Evolutionary conservation across 1,140 invertebrate genomes (phyloP).

Genomic region (Eufriesea mexicana): DNA sequence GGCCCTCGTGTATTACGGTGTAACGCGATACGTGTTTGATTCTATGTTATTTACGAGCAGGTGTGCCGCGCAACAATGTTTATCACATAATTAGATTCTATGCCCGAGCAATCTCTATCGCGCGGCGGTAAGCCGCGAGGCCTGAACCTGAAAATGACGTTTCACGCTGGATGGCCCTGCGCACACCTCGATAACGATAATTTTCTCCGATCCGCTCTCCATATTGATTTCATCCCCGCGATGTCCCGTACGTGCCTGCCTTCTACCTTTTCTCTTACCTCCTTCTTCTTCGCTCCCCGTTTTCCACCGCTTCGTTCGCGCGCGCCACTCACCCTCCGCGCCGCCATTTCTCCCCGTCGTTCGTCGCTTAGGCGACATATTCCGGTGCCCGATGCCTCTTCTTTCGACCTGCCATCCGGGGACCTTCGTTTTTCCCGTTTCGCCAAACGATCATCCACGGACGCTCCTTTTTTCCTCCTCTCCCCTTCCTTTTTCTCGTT

Average conservation of each 20-base stretch:
- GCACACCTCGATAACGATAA: slow-evolving; percentile 52
- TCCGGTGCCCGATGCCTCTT: not conserved
- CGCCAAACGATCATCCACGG: not conserved
- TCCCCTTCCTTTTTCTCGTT: not conserved
- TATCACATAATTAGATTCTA: slow-evolving; percentile 71
- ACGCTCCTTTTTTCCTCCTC: not conserved
- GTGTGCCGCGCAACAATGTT: slow-evolving; percentile 68
- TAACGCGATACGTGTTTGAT: slow-evolving; percentile 69
- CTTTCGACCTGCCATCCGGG: not conserved
- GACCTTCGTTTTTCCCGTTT: not conserved
- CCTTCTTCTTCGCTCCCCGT: too few species aligned
- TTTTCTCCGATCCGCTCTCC: slow-evolving; percentile 48
- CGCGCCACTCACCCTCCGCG: too few species aligned
- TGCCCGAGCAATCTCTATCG: slow-evolving; percentile 62
- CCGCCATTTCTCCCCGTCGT: not conserved
- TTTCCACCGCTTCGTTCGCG: not conserved
- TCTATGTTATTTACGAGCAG: slow-evolving; percentile 70
- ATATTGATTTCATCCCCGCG: slow-evolving; percentile 58
- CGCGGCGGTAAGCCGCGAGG: slow-evolving; percentile 22
- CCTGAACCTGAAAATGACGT: slow-evolving; percentile 44
- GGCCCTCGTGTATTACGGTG: slow-evolving; percentile 61
- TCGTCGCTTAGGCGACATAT: not conserved
- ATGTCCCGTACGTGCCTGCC: slow-evolving; percentile 5
- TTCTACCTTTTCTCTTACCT: not conserved
- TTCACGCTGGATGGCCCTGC: slow-evolving; percentile 29